These are phyloP conservation scores for Axis porcinus DNA, from an alignment of 2,113 vertebrate species.

Conservation along the genomic window DNA sequence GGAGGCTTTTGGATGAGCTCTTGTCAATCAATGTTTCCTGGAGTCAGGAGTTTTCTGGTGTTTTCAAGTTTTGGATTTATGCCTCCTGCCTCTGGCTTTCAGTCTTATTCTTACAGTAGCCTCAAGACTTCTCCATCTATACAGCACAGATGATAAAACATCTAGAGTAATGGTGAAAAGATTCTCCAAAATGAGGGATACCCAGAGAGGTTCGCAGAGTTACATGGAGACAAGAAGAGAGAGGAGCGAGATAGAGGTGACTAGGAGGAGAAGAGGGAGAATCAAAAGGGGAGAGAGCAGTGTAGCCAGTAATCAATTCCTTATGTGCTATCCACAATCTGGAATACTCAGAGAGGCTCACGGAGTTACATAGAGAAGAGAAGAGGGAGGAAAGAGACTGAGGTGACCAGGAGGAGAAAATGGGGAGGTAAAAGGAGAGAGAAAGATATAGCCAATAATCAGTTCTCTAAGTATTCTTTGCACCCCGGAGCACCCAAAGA, in stretches of 20 bases:
- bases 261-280: background rate
- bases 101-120: background rate
- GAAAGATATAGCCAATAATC: background rate
- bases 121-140: background rate
- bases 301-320: background rate
- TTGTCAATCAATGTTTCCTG: background rate
- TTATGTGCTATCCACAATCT: background rate
- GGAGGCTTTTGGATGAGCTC: background rate
- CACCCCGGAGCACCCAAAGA: background rate
- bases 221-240: background rate
- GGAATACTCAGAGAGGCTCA: background rate
- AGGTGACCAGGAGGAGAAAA: background rate
- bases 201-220: background rate
- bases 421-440: background rate
- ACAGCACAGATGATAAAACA: background rate
- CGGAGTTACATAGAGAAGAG: background rate
- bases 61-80: background rate
- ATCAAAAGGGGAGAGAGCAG: background rate
- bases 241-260: background rate
- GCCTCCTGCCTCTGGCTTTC: background rate
- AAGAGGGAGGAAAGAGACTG: background rate
- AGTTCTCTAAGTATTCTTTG: background rate
- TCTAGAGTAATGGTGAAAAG: background rate
- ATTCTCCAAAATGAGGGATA: background rate
- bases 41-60: background rate